Percentiles rank a stretch among this genome's conserved stretches.
phyloP scores from a whole-genome alignment of 2,797 vertebrate species.

The Urocyon cinereoargenteus region DNA sequence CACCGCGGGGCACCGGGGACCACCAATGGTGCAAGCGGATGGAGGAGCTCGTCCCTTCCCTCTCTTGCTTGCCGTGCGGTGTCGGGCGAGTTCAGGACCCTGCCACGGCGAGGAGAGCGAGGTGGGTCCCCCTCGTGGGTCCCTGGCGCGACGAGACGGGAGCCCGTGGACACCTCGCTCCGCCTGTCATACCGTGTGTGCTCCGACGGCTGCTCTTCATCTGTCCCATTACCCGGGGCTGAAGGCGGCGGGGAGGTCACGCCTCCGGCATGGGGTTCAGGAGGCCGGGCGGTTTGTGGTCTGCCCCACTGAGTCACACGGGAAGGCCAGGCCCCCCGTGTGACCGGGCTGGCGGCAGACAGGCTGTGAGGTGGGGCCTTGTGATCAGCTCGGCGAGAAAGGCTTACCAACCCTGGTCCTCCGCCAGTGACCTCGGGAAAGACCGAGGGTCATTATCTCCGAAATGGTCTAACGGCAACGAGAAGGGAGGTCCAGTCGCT shows the following conservation, averaged over 20 bases:
- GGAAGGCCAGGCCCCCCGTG: background rate
- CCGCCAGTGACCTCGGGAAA: background rate
- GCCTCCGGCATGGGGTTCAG: background rate
- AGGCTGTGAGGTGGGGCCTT: background rate
- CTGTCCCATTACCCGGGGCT: background rate
- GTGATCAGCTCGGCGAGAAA: conserved; percentile 3
- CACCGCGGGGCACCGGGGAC: fast-evolving
- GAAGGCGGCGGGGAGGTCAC: no score
- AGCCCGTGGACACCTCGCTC: fast-evolving
- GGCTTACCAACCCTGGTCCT: background rate
- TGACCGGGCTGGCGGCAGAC: background rate
- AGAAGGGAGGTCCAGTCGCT: background rate
- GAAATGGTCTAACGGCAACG: fast-evolving
- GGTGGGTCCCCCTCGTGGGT: fast-evolving
- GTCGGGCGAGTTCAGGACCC: fast-evolving
- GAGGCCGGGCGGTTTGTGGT: background rate
- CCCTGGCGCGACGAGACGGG: fast-evolving
- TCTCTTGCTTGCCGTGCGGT: background rate
- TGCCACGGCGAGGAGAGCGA: fast-evolving
- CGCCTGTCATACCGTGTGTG: fast-evolving
- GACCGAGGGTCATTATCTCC: background rate
- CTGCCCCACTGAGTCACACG: background rate
- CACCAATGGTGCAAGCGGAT: background rate
- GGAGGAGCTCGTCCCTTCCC: background rate
- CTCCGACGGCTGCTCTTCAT: fast-evolving